phyloP scores from a whole-genome alignment of 2,888 invertebrate genomes.

The Seladonia tumulorum region DNA sequence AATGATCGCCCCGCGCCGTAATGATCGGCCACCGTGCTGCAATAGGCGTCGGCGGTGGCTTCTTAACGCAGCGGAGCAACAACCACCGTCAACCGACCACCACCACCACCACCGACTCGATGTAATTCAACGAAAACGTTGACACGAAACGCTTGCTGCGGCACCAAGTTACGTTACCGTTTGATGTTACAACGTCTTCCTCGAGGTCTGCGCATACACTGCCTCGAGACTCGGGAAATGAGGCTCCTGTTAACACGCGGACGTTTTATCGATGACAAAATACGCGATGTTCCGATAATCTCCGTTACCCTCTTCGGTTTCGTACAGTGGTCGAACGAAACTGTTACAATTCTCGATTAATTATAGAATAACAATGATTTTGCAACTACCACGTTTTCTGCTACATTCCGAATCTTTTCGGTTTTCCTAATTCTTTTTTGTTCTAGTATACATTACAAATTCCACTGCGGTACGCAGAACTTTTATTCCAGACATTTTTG shows the following conservation, averaged over 20 bases:
- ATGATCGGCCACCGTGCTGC: slow-evolving; percentile 50
- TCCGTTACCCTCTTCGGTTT: neutral
- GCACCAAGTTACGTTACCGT: slow-evolving; percentile 13
- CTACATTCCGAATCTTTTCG: no score
- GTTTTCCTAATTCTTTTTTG: neutral
- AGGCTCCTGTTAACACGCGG: neutral
- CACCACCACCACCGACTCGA: neutral
- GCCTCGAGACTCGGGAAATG: neutral
- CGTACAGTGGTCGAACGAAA: neutral
- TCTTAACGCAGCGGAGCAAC: slow-evolving; percentile 31
- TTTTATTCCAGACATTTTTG: neutral
- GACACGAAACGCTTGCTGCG: neutral
- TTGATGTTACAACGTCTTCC: slow-evolving; percentile 8
- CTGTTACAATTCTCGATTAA: neutral
- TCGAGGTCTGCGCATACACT: neutral
- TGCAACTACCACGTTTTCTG: neutral
- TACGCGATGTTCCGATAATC: neutral
- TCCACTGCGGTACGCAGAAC: rapidly evolving
- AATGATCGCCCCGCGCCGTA: slow-evolving; percentile 33
- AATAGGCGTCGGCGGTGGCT: slow-evolving; percentile 36
- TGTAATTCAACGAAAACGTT: slow-evolving; percentile 45
- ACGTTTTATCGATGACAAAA: neutral
- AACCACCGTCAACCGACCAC: neutral
- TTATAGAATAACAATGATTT: neutral
- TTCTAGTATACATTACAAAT: neutral